Evolutionary conservation across 2,888 invertebrate genomes (phyloP).

Genomic region (Scaptomyza caliginosa): DNA sequence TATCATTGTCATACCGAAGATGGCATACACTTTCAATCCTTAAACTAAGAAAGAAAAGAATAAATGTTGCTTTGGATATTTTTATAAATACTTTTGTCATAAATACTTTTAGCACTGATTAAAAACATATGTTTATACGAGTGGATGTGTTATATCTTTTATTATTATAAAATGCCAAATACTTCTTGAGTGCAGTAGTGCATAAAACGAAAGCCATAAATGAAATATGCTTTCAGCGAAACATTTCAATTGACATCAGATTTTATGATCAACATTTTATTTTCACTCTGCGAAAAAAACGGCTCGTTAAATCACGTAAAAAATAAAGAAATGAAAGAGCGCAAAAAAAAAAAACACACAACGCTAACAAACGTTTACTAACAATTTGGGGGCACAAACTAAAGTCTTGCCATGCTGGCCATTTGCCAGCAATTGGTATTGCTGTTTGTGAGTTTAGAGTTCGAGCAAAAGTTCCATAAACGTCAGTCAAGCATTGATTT

Average conservation of each 20-base stretch:
- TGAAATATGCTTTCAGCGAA: constrained; percentile 68
- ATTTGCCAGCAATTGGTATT: constrained; percentile 46
- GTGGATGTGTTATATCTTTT: too few species aligned
- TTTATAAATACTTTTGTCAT: too few species aligned
- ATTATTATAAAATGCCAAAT: background rate
- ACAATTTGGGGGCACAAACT: constrained; percentile 12
- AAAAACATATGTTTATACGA: background rate
- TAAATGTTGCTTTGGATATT: too few species aligned
- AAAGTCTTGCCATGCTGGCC: constrained; percentile 36
- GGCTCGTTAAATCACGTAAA: constrained; percentile 12
- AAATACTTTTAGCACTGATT: background rate
- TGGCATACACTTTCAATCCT: background rate
- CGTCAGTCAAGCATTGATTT: constrained; percentile 61
- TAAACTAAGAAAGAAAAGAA: too few species aligned
- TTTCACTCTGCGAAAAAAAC: constrained; percentile 47
- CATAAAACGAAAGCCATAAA: constrained; percentile 59
- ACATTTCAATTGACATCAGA: constrained; percentile 72
- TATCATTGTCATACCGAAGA: background rate
- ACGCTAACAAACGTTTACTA: constrained; percentile 33
- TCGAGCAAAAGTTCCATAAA: constrained; percentile 52
- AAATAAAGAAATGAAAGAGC: background rate
- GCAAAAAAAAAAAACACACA: background rate
- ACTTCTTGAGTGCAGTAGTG: background rate
- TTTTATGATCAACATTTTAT: constrained; percentile 67
- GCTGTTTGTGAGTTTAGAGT: constrained; percentile 15